Evolutionary conservation across 2,888 invertebrate genomes (phyloP), one percentile per base, ranked within the genome.

Genomic region (Eristalis pertinax): DNA sequence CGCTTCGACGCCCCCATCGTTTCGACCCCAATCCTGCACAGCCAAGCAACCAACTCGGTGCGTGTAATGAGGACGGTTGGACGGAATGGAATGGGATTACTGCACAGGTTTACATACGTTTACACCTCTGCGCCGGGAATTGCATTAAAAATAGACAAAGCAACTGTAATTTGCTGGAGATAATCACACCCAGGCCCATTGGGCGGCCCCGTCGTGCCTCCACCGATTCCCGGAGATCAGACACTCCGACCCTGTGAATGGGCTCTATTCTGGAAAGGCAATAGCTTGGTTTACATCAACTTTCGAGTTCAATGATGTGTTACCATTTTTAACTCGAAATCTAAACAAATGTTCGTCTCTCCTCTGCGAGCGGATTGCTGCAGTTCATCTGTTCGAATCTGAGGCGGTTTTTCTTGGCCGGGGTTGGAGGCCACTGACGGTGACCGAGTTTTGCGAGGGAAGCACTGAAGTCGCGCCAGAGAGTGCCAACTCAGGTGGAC

Each of bases 121-220:
- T 68, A 24, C 85, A 82, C 85, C 85, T 86, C 82, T 77, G 77
- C 82, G 50, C 7, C 77, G 82, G 68, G 77, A 68, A 69, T 60
- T 74, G 73, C 56, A 65, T 82, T 77, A 60, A 74, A 86, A 72
- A 80, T 68, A 76, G 78, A 77, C 38, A 76, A 68, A 63, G 69
- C 32, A 74, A 73, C 73, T 73, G 82, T 86, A 86, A 86, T 86
- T 86, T 82, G 69, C 68, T 86, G 73, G 64, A 74, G 85, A 82
- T 74, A 77, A 82, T 82, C 67, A 77, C 70, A 77, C 50, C 72
- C 80, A 32, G 50, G n/a, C 19, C 8, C 32, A 5, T 32, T 10
- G 32, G 8, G 32, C 32, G 8, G 8, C 10, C 32, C 2, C 38
- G 13, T 10, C 32, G 13, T 38, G 35, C 35, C 35, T 35, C 35